Percentiles rank a stretch among this genome's conserved stretches.
These are phyloP conservation scores for Aplodontia rufa DNA, from an alignment of 2,113 vertebrate species.

Conservation along the genomic window DNA sequence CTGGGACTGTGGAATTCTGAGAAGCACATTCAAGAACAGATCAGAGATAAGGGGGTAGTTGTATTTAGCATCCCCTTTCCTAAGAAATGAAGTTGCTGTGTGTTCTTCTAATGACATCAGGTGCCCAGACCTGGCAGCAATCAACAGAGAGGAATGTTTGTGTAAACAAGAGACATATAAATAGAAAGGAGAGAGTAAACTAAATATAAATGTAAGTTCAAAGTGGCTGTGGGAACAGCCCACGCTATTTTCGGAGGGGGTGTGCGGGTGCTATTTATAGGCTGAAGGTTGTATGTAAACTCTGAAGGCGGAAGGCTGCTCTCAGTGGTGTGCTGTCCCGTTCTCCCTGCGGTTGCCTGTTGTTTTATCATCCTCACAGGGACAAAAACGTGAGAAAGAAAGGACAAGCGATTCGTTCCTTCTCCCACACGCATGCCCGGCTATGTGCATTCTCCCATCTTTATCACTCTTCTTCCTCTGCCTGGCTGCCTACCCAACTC, in stretches of 20 bases:
- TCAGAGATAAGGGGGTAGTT: not conserved
- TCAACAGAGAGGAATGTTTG: constrained; percentile 60
- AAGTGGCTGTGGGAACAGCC: constrained; percentile 65
- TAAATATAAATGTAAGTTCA: constrained; percentile 73
- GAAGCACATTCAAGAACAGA: not conserved
- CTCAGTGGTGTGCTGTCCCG: not conserved
- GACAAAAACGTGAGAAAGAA: not conserved
- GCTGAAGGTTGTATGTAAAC: constrained; percentile 31
- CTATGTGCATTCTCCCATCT: rapidly evolving
- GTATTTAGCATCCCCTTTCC: not conserved
- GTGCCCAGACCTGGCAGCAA: constrained; percentile 65
- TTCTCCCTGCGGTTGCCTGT: not conserved
- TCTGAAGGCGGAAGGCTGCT: not conserved
- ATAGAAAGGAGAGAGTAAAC: constrained; percentile 70
- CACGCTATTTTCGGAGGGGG: constrained; percentile 61
- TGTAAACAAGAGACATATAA: constrained; percentile 74
- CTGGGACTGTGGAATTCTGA: constrained; percentile 36
- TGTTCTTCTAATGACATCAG: constrained; percentile 55
- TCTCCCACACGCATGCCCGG: rapidly evolving
- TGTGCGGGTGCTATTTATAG: constrained; percentile 61
- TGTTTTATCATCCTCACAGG: not conserved
- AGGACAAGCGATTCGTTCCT: too few species aligned
- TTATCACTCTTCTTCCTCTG: rapidly evolving
- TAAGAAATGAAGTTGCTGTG: constrained; percentile 11
- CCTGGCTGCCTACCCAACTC: not conserved